Conservation (phyloP, 2,797 vertebrate species). For the Pelochelys cantorii region DNA sequence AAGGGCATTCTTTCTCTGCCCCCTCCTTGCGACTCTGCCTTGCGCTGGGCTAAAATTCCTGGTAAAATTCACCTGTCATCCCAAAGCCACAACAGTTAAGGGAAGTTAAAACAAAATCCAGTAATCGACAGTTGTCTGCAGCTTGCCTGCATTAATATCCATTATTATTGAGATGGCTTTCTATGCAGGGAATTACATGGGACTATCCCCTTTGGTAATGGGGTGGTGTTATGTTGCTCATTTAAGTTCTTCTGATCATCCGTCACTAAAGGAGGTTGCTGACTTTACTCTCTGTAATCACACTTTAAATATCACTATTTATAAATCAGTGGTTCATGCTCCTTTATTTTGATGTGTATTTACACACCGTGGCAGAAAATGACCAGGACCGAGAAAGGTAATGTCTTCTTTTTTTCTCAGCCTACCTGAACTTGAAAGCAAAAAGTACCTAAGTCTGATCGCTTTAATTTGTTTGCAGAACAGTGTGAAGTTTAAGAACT, state of each 20-base stretch:
- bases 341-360: background rate
- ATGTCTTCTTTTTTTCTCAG: background rate
- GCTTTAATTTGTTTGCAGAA: background rate
- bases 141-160: background rate
- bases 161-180: accelerated
- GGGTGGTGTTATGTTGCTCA: background rate
- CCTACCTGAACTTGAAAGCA: background rate
- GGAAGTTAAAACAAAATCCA: background rate
- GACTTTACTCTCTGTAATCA: background rate
- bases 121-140: accelerated
- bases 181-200: accelerated
- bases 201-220: background rate
- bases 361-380: background rate
- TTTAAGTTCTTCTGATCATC: background rate
- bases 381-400: background rate
- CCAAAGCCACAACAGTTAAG: background rate
- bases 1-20: accelerated
- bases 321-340: background rate
- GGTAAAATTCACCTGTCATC: background rate
- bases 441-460: background rate
- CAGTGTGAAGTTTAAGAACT: background rate
- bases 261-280: background rate
- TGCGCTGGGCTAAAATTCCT: accelerated
- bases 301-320: background rate
- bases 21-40: background rate